Conservation (phyloP, 2,888 invertebrate genomes). For the Stegophylla sp. region DNA sequence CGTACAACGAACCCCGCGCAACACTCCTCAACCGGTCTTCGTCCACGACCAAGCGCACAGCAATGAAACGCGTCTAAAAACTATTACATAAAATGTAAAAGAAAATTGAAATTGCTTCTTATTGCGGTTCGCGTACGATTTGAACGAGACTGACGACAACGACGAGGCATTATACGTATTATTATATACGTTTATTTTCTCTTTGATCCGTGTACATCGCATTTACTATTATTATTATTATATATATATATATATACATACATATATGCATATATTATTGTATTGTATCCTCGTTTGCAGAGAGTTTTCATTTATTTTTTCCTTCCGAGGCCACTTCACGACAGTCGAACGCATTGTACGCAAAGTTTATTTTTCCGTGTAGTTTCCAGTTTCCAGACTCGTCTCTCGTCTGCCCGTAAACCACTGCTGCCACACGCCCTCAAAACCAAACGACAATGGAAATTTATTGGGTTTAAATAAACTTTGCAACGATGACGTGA, state of each 20-base stretch:
- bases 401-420: too few relatives aligned
- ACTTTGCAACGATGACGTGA: too few relatives aligned
- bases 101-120: slow-evolving; percentile 42
- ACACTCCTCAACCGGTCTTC: not conserved
- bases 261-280: too few relatives aligned
- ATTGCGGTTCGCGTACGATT: slow-evolving; percentile 20
- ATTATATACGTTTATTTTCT: not conserved
- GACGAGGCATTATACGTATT: not conserved
- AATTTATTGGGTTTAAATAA: too few relatives aligned
- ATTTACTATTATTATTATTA: not conserved
- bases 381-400: too few relatives aligned
- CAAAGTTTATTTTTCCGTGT: too few relatives aligned
- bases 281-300: not conserved
- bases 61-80: not conserved
- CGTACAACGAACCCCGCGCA: too few relatives aligned
- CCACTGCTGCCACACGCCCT: too few relatives aligned
- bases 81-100: not conserved
- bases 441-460: too few relatives aligned
- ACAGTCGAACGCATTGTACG: too few relatives aligned
- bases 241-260: not conserved
- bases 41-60: not conserved
- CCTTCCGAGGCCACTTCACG: not conserved
- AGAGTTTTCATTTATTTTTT: not conserved
- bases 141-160: not conserved
- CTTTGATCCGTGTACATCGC: not conserved